Conservation (phyloP, 2,113 vertebrate species). For the Orycteropus afer region DNA sequence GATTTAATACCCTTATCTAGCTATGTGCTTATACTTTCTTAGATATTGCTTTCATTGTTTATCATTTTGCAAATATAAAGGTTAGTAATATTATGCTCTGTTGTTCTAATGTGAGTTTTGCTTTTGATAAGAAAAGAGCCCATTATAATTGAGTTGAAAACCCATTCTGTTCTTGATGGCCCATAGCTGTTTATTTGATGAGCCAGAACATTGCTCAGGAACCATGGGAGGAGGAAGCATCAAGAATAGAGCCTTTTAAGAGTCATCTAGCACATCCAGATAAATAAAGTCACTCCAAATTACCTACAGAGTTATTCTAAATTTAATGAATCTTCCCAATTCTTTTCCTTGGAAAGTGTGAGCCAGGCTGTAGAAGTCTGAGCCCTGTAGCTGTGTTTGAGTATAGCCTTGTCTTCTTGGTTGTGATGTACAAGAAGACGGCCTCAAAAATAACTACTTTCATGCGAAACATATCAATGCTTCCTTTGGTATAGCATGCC, state of each 20-base stretch:
- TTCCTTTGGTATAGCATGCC: accelerated
- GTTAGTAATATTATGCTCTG: not conserved
- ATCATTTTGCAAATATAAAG: not conserved
- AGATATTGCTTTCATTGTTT: not conserved
- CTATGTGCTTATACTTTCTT: not conserved
- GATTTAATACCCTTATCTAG: not conserved
- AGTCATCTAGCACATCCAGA: not conserved
- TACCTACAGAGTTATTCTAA: not conserved
- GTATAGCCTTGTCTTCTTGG: too few species aligned
- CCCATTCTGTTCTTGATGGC: not conserved
- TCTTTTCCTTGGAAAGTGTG: not conserved
- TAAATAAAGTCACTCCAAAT: not conserved
- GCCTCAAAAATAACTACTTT: not conserved
- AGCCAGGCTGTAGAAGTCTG: accelerated
- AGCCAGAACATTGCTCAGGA: not conserved
- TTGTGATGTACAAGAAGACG: accelerated
- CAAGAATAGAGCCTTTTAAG: not conserved
- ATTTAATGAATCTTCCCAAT: not conserved
- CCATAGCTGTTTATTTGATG: not conserved
- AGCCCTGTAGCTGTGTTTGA: not conserved
- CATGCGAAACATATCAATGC: accelerated
- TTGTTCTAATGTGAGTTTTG: not conserved
- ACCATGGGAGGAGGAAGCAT: not conserved
- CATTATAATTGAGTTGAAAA: not conserved
- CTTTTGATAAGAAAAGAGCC: conserved; percentile 1